Evolutionary conservation across 2,888 invertebrate genomes (phyloP), one percentile per base, ranked within the genome.

Genomic region (Asteroscopus sphinx): DNA sequence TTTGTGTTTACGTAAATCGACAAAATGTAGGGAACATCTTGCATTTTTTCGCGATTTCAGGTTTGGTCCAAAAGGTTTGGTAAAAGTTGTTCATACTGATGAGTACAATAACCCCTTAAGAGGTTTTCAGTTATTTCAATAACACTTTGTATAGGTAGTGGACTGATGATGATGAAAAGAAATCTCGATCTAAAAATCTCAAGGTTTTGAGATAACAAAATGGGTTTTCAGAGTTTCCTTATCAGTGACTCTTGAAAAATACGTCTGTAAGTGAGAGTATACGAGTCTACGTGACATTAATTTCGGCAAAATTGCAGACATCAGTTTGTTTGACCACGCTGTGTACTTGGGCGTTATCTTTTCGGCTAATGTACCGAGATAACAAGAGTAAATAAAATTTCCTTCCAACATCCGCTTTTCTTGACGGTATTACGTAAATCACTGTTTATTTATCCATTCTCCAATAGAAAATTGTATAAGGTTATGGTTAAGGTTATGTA

Each of bases 351-450:
- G 21, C 44, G 11, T 55, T 68, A 68, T 69, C 71, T 54, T 44
- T 62, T 58, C 46, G 36, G 41, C 33, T 55, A 52, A 67, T 52
- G 21, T 49, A 32, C 9, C 6, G 30, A 16, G 68, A 73, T 70
- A 56, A 42, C 49, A 58, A 58, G 25, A 37, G 51, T 53, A 63
- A 62, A 60, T 54, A 58, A 47, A 63, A 48, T 51, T 55, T 55
- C n/a, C 53, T 47, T 25, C 39, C 36, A 33, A 54, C 53, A 63
- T 69, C 73, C 63, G 63, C 53, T 69, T 72, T 69, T 32, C 62
- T 36, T 21, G 17, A 21, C 36, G 2, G 9, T 35, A 35, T 69
- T 62, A 62, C 56, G 40, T 57, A 62, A 66, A 60, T 51, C 16
- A 11, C 17, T 53, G 8, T 26, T 26, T 48, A 13, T 35, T 51